Base-by-base conservation (phyloP, 2,888 invertebrate genomes). In the Nycteola revayana region DNA sequence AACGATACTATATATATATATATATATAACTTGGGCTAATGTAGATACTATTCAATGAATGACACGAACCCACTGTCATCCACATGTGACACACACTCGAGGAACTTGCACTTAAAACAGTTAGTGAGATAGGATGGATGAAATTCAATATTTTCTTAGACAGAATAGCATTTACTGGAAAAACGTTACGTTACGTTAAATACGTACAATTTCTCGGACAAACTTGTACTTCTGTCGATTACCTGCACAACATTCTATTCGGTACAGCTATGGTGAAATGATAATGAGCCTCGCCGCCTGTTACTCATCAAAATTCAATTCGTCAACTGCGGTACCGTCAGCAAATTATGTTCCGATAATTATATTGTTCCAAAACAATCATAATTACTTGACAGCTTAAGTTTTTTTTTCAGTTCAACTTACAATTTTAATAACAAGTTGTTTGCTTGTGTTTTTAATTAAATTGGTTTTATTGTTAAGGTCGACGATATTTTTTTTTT, bases 261-360 rank as follows among this genome's bases (percentile, higher is more conserved):
- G 49, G 53, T 61, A 49, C 49, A 41, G 45, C 60, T 66, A 66
- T 72, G 72, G 69, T 66, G 68, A 75, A 82, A 82, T 81, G 80
- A 72, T 82, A 83, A 85, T 81, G 70, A 75, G 68, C 39, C 36
- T 46, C 63, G 61, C 61, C 72, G 65, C 64, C 75, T 73, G 75
- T 63, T 75, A 60, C 49, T 77, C 81, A 86, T 86, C 85, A 82
- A 82, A 85, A 85, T 85, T 82, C 85, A 84, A 83, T 86, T 80
- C 85, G 77, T 81, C 85, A 80, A 76, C 69, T 55, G 58, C 38
- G 7, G 73, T 75, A 84, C 46, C 36, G 78, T 56, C 49, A 8
- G 66, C 74, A 78, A 40, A 56, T 39, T 44, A 53, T 49, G 8
- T 25, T 3, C 9, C 21, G n/a, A 21, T 21, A 21, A 21, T 21